Evolutionary conservation across 2,888 invertebrate species (phyloP), one percentile per base, ranked within the genome.

Genomic region (Campopleginae sp.): DNA sequence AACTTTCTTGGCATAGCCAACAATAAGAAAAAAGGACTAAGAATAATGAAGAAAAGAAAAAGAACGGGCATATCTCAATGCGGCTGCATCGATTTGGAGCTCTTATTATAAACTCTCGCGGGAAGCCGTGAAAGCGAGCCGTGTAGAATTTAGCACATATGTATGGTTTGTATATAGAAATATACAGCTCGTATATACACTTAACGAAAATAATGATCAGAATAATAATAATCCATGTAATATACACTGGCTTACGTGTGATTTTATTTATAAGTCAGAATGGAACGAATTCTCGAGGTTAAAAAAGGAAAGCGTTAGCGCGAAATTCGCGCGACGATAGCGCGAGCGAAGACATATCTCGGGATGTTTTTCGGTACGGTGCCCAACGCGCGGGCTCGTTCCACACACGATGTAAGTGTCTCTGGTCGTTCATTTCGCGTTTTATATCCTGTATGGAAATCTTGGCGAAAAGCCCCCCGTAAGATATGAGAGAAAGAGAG

Each of bases 211-310:
- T 33, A 71, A 74, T 42, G 61, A 74, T 19, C 65, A 76, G 27
- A 66, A 77, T 54, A 77, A 77, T 54, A 66, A 76, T 66, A 23
- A 48, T 33, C 10, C 33, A 23, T 33, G 23, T 46, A 63, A 75
- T 58, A 61, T 46, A 61, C 19, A 46, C 31, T 54, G n/a, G 61
- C 51, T 54, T 70, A 89, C 90, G 89, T 90, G 90, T 91, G 91
- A 92, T 93, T 92, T 93, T 93, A 93, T 93, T 93, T 93, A 93
- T 93, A 93, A 89, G 87, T 85, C 78, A 23, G 84, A 38, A 44
- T 14, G n/a, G 27, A 54, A 19, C 19, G 71, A 75, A 54, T 65
- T 75, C 42, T 19, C 71, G 46, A 23, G 66, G 46, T 58, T 33
- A 54, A 79, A 54, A 80, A 78, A 78, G 51, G 71, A 63, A 75